Percentiles rank a stretch among this genome's conserved stretches.
Conservation (phyloP, 2,113 vertebrate genomes). For the Fukomys damarensis region DNA sequence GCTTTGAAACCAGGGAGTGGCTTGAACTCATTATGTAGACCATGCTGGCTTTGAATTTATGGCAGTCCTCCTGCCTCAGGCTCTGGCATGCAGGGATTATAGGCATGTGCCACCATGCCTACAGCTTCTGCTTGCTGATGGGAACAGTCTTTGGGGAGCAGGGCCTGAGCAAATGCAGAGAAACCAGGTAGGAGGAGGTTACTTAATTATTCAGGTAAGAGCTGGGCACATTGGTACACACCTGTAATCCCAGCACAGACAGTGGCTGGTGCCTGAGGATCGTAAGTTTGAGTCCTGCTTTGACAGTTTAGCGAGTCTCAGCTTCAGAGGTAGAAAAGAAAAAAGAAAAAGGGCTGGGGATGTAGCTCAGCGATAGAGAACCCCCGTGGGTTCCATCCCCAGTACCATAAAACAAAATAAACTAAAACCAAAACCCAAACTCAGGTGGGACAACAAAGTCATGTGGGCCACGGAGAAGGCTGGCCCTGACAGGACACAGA, state of each 20-base stretch:
- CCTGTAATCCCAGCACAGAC: neutral
- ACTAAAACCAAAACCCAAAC: neutral
- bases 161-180: neutral
- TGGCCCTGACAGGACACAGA: neutral
- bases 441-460: neutral
- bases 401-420: neutral
- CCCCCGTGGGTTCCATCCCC: neutral
- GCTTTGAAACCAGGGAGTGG: neutral
- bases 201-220: neutral
- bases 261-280: neutral
- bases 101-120: accelerated
- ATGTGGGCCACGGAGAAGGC: neutral
- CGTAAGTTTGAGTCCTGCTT: neutral
- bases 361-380: too few species aligned
- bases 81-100: neutral
- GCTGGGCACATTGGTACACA: neutral
- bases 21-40: neutral
- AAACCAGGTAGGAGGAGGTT: neutral
- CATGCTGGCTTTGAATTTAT: neutral
- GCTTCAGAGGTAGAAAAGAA: neutral
- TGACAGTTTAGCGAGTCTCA: neutral
- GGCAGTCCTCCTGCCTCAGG: neutral
- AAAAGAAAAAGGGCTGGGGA: neutral
- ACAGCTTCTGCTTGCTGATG: neutral
- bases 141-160: neutral